phyloP scores from a whole-genome alignment of 2,888 invertebrate genomes.

The Marronus borbonicus region DNA sequence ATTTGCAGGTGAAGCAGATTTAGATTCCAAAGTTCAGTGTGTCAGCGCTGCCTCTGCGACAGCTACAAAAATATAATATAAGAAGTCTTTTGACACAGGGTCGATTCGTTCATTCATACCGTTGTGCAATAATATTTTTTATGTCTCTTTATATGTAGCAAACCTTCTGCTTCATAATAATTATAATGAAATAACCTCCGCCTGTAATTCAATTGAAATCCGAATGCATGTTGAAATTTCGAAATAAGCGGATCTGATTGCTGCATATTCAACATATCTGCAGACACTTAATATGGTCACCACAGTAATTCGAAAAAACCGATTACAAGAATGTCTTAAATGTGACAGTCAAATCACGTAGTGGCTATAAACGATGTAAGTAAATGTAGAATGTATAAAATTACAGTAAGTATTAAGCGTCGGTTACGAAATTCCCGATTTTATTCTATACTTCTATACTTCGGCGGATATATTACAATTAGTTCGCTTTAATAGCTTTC shows the following conservation, averaged over 20 bases:
- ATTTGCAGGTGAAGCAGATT: too few species aligned
- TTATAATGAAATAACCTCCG: not conserved
- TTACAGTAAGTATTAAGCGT: not conserved
- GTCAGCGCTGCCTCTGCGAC: constrained; percentile 12
- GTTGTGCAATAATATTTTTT: not conserved
- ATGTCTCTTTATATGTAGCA: not conserved
- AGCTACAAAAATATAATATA: constrained; percentile 19
- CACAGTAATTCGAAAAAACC: constrained; percentile 6
- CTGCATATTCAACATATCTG: constrained; percentile 6
- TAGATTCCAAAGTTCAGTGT: not conserved
- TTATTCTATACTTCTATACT: not conserved
- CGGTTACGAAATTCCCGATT: constrained; percentile 6
- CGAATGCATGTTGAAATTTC: not conserved
- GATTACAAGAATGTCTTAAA: not conserved
- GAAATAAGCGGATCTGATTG: constrained; percentile 24
- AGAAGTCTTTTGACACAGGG: not conserved
- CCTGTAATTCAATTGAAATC: not conserved
- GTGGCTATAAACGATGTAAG: not conserved
- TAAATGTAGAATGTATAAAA: not conserved
- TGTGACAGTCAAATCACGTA: not conserved
- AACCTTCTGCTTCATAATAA: not conserved
- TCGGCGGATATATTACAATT: constrained; percentile 3
- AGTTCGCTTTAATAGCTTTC: constrained; percentile 18
- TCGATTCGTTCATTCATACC: constrained; percentile 1
- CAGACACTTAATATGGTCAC: not conserved